Conservation (phyloP, 2,888 invertebrate genomes). For the Acholoe squamosa region DNA sequence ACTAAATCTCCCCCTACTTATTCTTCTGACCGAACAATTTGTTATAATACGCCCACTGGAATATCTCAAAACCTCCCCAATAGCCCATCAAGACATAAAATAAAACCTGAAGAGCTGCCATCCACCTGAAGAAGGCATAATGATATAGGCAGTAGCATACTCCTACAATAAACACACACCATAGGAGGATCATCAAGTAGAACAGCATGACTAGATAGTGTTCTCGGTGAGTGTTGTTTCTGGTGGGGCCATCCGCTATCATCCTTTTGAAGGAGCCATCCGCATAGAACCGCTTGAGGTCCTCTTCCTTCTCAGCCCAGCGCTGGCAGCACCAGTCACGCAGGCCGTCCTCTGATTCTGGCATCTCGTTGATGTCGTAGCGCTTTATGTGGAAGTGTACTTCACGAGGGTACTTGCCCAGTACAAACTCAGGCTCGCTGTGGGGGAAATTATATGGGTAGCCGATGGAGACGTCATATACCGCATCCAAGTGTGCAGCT, state of each 20-base stretch:
- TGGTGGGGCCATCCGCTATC: neutral
- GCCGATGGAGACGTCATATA: slow-evolving; percentile 94
- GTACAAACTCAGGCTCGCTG: slow-evolving; percentile 89
- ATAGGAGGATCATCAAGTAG: slow-evolving; percentile 24
- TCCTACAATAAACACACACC: neutral
- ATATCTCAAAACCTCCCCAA: slow-evolving; percentile 59
- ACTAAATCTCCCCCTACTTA: slow-evolving; percentile 15
- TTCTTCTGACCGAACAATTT: slow-evolving; percentile 23
- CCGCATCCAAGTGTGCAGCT: slow-evolving; percentile 85
- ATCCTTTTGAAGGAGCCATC: slow-evolving; percentile 52
- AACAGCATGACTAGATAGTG: neutral
- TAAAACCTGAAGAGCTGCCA: slow-evolving; percentile 31
- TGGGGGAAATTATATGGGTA: slow-evolving; percentile 91
- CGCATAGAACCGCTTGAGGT: slow-evolving; percentile 75
- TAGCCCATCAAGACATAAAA: slow-evolving; percentile 50
- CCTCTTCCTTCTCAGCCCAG: slow-evolving; percentile 83
- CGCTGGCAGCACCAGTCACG: slow-evolving; percentile 80
- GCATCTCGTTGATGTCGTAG: slow-evolving; percentile 71
- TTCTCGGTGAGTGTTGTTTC: neutral
- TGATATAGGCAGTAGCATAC: slow-evolving; percentile 26
- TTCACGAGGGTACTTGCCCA: slow-evolving; percentile 89
- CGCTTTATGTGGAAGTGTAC: slow-evolving; percentile 90
- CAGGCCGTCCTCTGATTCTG: slow-evolving; percentile 71
- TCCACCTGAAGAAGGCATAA: slow-evolving; percentile 41
- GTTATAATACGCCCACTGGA: slow-evolving; percentile 52